Evolutionary conservation across 2,113 vertebrate species (phyloP).

Genomic region (Rhinolophus ferrumequinum): DNA sequence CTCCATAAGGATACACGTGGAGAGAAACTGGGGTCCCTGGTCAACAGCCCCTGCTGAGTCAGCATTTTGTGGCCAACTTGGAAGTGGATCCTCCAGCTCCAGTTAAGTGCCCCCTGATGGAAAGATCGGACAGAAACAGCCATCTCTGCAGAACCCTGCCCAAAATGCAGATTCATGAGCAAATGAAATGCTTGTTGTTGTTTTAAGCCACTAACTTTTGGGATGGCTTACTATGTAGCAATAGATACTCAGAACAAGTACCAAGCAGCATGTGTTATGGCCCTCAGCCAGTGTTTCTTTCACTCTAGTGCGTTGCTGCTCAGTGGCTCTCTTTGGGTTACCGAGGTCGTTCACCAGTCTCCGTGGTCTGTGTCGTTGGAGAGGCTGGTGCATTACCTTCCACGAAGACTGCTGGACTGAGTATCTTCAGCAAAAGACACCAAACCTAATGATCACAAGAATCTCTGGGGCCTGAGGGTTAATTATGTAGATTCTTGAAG

Average conservation of each 20-base stretch:
- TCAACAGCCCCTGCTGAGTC: not conserved
- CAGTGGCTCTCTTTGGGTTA: not conserved
- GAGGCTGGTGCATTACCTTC: not conserved
- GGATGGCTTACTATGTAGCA: not conserved
- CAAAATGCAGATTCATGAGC: not conserved
- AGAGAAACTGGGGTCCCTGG: not conserved
- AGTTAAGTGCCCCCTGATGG: not conserved
- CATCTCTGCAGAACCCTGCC: not conserved
- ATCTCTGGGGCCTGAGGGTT: not conserved
- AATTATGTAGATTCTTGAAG: not conserved
- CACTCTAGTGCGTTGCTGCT: not conserved
- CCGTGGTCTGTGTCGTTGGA: not conserved
- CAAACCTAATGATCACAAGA: not conserved
- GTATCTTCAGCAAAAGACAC: not conserved
- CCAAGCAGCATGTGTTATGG: not conserved
- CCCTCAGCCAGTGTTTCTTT: not conserved
- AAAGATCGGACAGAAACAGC: not conserved
- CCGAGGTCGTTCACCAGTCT: not conserved
- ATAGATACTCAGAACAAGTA: not conserved
- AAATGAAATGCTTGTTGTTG: not conserved
- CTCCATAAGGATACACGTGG: not conserved
- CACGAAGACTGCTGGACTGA: not conserved
- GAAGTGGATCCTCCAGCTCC: not conserved
- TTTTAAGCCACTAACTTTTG: not conserved
- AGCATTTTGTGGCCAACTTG: not conserved